Base-by-base conservation (phyloP, 2,888 invertebrate genomes). In the Acleris laterana region DNA sequence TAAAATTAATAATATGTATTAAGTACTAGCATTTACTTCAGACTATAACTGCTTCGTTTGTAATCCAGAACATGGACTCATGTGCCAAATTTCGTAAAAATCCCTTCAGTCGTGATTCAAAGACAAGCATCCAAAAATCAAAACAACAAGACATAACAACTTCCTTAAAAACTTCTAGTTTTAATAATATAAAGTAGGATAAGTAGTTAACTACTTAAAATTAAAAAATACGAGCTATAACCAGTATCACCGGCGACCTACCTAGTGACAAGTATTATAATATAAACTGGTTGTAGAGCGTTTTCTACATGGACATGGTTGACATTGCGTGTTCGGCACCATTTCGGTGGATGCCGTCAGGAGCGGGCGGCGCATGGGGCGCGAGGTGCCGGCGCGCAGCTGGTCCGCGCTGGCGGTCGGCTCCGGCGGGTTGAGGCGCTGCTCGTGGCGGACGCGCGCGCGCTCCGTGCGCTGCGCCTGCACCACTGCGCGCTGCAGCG, bases 401-500 rank as follows among this genome's bases (percentile, higher is more conserved):
- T 72, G 75, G 62, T 90, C 91, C 2, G 69, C 81, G 71, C 90
- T 90, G n/a, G 72, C 71, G 53, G 69, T 70, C 0, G 80, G 77
- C 49, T 72, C 72, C 0, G 76, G 52, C 1, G 77, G 81, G 4
- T 80, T 80, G 20, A 90, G 62, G 0, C 82, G 78, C 6, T 75
- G 77, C 48, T 87, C 85, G 13, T 86, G 83, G 48, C 87, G 84
- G 17, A 77, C 70, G 3, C 85, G 77, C 52, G 67, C 64, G 48
- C 79, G 79, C 63, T 87, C 89, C 16, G 80, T 74, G 16, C 78
- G 80, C 68, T 87, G 88, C 11, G 89, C 88, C 52, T 81, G 71
- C 6, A 80, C 83, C 19, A 91, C 79, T 58, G 81, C 84, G 17
- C 75, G 79, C 71, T 90, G 91, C 55, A 92, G 69, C 16, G 71